Conservation (phyloP, 2,113 vertebrate species). For the Brachypodius melanocephalos region DNA sequence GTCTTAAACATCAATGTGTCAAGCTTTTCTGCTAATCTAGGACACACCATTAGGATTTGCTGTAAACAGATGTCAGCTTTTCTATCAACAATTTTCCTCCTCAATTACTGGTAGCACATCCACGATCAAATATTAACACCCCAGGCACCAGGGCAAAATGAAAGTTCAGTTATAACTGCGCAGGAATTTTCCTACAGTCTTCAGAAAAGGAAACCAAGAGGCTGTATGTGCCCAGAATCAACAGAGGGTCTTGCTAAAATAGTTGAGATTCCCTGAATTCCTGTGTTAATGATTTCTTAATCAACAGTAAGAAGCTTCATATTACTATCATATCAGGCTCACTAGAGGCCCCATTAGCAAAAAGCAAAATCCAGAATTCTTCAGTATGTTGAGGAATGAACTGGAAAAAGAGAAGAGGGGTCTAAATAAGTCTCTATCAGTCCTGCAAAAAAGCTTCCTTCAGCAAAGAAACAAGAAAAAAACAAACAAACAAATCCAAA, state of each 20-base stretch:
- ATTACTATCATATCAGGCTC: not conserved
- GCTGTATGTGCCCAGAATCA: not conserved
- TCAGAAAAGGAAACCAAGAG: not conserved
- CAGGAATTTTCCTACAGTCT: not conserved
- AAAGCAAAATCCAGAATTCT: not conserved
- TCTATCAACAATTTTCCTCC: not conserved
- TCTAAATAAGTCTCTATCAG: not conserved
- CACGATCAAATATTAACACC: not conserved
- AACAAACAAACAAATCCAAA: no score
- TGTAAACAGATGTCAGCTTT: constrained; percentile 17
- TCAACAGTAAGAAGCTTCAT: not conserved
- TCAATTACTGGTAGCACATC: not conserved
- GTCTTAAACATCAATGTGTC: not conserved
- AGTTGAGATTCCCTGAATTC: not conserved
- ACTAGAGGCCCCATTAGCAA: not conserved
- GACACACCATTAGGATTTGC: not conserved
- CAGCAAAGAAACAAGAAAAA: not conserved
- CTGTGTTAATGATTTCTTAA: not conserved
- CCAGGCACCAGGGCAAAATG: not conserved
- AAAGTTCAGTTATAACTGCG: not conserved
- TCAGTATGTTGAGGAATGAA: not conserved
- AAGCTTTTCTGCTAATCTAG: constrained; percentile 24
- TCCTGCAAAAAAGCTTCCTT: not conserved
- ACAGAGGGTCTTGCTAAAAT: not conserved
- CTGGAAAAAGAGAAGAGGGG: not conserved